Conservation (phyloP, 2,797 vertebrate species). For the Diglossa cyanea region DNA sequence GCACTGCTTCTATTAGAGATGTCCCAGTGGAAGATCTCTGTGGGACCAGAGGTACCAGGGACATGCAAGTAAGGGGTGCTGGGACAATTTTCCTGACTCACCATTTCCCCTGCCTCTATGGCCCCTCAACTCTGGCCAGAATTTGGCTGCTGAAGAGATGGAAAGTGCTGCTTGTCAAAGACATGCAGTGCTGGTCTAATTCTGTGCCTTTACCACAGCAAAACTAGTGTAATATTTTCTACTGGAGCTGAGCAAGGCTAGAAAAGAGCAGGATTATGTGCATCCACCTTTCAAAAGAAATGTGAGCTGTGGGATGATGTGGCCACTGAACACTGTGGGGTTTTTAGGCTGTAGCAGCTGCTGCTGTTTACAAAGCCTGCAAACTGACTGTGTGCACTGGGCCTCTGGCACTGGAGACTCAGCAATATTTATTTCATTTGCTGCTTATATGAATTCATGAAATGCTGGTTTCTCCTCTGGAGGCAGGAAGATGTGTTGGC, state of each 20-base stretch:
- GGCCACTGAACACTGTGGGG: rapidly evolving
- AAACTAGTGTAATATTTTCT: neutral
- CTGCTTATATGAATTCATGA: neutral
- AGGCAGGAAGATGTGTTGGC: neutral
- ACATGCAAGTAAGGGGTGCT: neutral
- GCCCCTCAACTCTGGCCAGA: neutral
- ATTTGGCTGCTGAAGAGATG: neutral
- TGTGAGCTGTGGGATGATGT: neutral
- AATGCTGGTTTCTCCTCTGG: neutral
- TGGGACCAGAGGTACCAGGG: neutral
- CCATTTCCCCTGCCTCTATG: neutral
- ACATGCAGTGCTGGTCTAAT: neutral
- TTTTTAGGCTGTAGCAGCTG: neutral
- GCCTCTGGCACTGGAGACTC: neutral
- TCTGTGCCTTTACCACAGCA: neutral
- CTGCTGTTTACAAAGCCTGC: neutral
- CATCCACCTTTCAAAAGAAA: neutral
- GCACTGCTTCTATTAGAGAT: neutral
- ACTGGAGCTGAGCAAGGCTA: neutral
- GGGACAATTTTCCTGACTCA: neutral
- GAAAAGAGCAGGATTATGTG: neutral
- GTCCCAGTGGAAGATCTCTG: neutral
- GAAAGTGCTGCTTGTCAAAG: neutral
- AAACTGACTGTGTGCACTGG: rapidly evolving
- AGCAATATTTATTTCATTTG: neutral